phyloP scores from a whole-genome alignment of 1,140 invertebrate species.

The Drosophila seguyi region DNA sequence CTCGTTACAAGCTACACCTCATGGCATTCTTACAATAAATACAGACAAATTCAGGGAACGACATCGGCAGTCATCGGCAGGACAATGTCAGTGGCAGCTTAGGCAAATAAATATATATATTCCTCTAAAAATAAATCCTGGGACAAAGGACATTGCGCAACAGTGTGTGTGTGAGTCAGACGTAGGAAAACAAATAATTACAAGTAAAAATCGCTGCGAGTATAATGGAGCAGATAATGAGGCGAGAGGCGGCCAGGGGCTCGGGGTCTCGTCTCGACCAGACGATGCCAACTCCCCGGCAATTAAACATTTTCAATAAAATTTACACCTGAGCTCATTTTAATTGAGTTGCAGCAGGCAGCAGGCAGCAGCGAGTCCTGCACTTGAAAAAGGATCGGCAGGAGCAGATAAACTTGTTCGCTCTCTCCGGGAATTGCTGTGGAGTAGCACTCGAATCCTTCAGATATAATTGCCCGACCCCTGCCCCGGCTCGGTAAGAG shows the following conservation, averaged over 20 bases:
- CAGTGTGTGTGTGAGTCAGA: slow-evolving; percentile 65
- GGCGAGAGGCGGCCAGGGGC: slow-evolving; percentile 53
- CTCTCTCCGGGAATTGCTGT: no score
- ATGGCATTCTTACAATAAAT: slow-evolving; percentile 51
- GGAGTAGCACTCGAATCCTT: slow-evolving; percentile 56
- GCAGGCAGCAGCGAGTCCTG: slow-evolving; percentile 38
- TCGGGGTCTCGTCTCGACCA: slow-evolving; percentile 11
- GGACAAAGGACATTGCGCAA: slow-evolving; percentile 73
- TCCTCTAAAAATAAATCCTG: slow-evolving; percentile 37
- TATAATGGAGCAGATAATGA: slow-evolving; percentile 76
- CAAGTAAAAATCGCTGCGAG: slow-evolving; percentile 79
- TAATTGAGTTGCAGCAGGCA: slow-evolving; percentile 81
- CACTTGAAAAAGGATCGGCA: slow-evolving; percentile 67
- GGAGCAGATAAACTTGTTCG: slow-evolving; percentile 72
- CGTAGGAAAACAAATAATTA: slow-evolving; percentile 80
- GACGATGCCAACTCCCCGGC: slow-evolving; percentile 60
- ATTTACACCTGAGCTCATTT: slow-evolving; percentile 84
- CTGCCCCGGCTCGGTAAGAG: slow-evolving; percentile 4
- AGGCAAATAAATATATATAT: slow-evolving; percentile 64
- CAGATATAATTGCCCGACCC: slow-evolving; percentile 72
- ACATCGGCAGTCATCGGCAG: slow-evolving; percentile 54
- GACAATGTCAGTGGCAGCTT: slow-evolving; percentile 76
- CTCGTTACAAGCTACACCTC: slow-evolving; percentile 32
- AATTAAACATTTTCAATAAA: slow-evolving; percentile 84
- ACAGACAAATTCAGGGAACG: slow-evolving; percentile 24